These are phyloP conservation scores for Cryptoprocta ferox DNA, from an alignment of 2,797 vertebrate species.

Conservation along the genomic window DNA sequence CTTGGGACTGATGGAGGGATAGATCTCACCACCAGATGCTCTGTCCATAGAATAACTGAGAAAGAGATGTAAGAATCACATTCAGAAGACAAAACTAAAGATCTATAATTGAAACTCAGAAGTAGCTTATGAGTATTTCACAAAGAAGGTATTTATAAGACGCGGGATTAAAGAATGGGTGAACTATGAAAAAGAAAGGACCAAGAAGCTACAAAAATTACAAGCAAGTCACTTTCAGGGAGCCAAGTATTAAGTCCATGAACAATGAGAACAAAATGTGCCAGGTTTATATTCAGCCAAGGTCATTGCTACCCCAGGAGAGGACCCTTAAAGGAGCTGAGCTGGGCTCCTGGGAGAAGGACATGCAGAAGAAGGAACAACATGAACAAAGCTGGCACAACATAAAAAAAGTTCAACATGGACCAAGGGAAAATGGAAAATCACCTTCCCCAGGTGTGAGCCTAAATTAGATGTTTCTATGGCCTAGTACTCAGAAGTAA, in stretches of 20 bases:
- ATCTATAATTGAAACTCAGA: not conserved
- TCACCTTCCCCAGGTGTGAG: not conserved
- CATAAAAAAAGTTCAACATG: not conserved
- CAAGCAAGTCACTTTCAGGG: not conserved
- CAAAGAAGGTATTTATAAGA: not conserved
- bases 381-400: not conserved
- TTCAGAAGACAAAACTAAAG: conserved; percentile 23
- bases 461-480: not conserved
- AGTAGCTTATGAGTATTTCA: not conserved
- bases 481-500: not conserved
- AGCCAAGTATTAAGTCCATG: not conserved
- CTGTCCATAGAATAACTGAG: not conserved
- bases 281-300: not conserved
- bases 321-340: not conserved
- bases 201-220: not conserved
- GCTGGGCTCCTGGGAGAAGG: not conserved
- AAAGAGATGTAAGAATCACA: not conserved
- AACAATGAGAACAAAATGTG: not conserved
- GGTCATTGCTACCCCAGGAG: not conserved
- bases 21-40: not conserved
- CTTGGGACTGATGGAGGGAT: not conserved
- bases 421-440: not conserved
- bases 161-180: not conserved
- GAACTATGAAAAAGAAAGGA: not conserved
- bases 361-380: not conserved